Percentiles rank a stretch among this genome's conserved stretches.
Conservation (phyloP, 1,140 invertebrate genomes). For the Oppia nitens region DNA sequence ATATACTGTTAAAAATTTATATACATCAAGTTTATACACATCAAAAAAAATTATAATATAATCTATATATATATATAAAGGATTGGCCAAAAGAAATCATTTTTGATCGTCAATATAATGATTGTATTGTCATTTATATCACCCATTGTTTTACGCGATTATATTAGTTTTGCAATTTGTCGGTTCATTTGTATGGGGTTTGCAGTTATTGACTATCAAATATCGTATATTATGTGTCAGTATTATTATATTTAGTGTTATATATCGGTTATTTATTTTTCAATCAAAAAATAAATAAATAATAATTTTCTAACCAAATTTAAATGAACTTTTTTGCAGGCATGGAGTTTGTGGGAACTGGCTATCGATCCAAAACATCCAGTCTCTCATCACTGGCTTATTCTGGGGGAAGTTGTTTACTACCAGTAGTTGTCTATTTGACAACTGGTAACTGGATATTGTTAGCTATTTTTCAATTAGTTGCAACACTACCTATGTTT, state of each 20-base stretch:
- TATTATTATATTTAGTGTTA: not conserved
- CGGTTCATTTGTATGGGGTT: not conserved
- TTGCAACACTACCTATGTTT: not conserved
- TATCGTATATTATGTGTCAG: slow-evolving; percentile 20
- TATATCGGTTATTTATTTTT: not conserved
- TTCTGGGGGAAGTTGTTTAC: slow-evolving; percentile 58
- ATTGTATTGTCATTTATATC: slow-evolving; percentile 7
- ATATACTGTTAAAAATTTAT: too few species aligned
- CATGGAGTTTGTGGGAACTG: not conserved
- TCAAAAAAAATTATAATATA: too few species aligned
- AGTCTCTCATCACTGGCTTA: slow-evolving; percentile 69
- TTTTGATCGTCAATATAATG: not conserved
- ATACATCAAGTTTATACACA: too few species aligned
- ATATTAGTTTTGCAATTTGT: slow-evolving; percentile 14
- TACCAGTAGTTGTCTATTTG: slow-evolving; percentile 61
- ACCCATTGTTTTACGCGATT: slow-evolving; percentile 17
- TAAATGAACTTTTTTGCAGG: not conserved
- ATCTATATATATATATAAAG: too few species aligned
- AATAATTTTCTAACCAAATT: not conserved
- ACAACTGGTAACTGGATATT: not conserved
- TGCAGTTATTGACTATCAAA: slow-evolving; percentile 15
- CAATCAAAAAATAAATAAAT: not conserved
- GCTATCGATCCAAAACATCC: slow-evolving; percentile 30
- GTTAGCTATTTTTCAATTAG: not conserved
- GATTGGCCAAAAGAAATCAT: slow-evolving; percentile 9